Evolutionary conservation across 1,140 invertebrate genomes (phyloP), one percentile per base, ranked within the genome.

Genomic region (Philopotamus ludificatus): DNA sequence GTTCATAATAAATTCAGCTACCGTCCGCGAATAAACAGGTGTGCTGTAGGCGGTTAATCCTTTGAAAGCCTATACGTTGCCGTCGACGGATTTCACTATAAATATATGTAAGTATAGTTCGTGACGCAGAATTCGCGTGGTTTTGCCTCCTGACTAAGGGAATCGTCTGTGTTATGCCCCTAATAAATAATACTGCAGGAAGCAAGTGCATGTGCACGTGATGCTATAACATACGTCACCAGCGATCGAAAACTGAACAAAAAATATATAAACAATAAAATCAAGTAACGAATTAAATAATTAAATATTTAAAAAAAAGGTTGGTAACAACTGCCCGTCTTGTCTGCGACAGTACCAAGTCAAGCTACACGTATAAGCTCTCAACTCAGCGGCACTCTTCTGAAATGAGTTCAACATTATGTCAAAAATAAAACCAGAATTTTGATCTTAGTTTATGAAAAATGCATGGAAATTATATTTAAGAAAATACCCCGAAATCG

Each of bases 121-220:
- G n/a, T n/a, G n/a, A n/a, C 12, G 28, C 28, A 34, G 12, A 12
- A 34, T 4, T 34, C 12, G 28, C 12, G 12, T 34, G 28, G 34
- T 47, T 16, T 7, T 12, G 10, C 18, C 44, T 12, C 4, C 44
- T 47, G 44, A 16, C 8, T 16, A 9, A 47, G 4, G 44, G 18
- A 47, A 16, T 16, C 44, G 44, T 12, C 10, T 47, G 18, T 47
- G 28, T 34, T 34, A 12, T 34, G 28, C 7, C 8, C 44, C 44
- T 16, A 47, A 47, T 47, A 47, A 54, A 54, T 54, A 54, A 54
- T 26, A 25, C 18, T 34, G 51, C 47, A 50, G 47, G 21, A 50
- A 50, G 51, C 22, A 54, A 54, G 22, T 54, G 51, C 51, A 26
- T n/a, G 12, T 54, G 51, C 51, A 54, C 51, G 51, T 54, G 51